A percentile compares a stretch with the other conserved stretches of the same genome.
These are phyloP conservation scores for Rhogogaster chlorosoma DNA, from an alignment of 2,888 invertebrate species.

Conservation along the genomic window DNA sequence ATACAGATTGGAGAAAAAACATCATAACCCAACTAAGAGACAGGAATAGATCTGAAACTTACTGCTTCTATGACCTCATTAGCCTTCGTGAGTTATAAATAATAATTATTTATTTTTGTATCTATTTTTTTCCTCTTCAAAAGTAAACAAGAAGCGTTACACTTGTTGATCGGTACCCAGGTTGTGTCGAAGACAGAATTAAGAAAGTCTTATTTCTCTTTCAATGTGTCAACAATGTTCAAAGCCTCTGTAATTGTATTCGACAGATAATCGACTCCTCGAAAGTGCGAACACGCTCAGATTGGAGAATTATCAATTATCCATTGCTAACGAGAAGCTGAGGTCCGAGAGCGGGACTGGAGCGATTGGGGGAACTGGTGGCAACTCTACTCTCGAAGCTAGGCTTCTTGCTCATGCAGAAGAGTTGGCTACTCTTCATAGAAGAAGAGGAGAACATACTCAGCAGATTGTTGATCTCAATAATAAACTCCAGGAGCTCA, in stretches of 20 bases:
- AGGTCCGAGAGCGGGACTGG: constrained; percentile 81
- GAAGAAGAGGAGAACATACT: constrained; percentile 94
- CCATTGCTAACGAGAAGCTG: constrained; percentile 91
- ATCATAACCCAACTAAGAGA: constrained; percentile 86
- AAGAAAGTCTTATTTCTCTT: background rate
- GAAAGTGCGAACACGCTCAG: constrained; percentile 90
- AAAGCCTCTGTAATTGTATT: background rate
- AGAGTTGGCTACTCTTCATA: constrained; percentile 94
- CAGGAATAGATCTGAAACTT: constrained; percentile 87
- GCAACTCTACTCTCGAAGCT: constrained; percentile 89
- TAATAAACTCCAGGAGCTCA: constrained; percentile 90
- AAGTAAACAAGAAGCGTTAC: background rate
- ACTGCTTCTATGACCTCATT: constrained; percentile 89
- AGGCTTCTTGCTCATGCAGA: constrained; percentile 93
- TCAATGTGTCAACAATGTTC: background rate
- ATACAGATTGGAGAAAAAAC: constrained; percentile 84
- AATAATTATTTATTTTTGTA: constrained; percentile 51
- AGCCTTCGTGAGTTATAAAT: constrained; percentile 85
- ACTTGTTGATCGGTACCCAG: constrained; percentile 42
- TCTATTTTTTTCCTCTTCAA: constrained; percentile 51
- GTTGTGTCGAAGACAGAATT: background rate
- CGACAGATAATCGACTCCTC: constrained; percentile 91
- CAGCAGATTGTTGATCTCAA: constrained; percentile 96
- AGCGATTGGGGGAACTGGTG: constrained; percentile 69
- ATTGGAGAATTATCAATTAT: constrained; percentile 91